Percentiles rank a stretch among this genome's conserved stretches.
These are phyloP conservation scores for Anthonomus grandis DNA, from an alignment of 1,140 invertebrate genomes.

Conservation along the genomic window DNA sequence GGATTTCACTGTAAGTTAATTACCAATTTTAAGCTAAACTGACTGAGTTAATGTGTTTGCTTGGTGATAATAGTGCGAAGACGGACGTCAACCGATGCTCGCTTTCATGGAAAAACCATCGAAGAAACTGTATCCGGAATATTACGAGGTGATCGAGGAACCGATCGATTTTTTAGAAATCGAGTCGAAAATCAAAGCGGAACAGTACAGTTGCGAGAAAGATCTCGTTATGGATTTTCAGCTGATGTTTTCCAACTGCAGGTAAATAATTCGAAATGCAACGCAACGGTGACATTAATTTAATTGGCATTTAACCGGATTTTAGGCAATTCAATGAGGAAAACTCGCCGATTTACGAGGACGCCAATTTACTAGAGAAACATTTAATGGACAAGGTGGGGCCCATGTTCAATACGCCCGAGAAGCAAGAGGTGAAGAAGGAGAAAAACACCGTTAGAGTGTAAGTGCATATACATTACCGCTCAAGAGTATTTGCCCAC, in stretches of 20 bases:
- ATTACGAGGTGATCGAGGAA: conserved; percentile 90
- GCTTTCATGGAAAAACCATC: conserved; percentile 97
- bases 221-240: conserved; percentile 64
- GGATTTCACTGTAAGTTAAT: conserved; percentile 66
- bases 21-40: not conserved
- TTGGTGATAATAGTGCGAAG: conserved; percentile 61
- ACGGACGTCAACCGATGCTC: conserved; percentile 81
- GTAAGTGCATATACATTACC: conserved; percentile 33
- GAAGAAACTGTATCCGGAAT: conserved; percentile 93
- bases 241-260: conserved; percentile 94
- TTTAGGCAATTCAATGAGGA: conserved; percentile 89
- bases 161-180: conserved; percentile 96
- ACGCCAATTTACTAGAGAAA: conserved; percentile 85
- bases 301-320: not conserved
- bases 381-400: conserved; percentile 80
- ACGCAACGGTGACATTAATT: not conserved
- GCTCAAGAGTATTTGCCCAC: too few relatives aligned
- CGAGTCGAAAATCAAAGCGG: conserved; percentile 81
- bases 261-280: conserved; percentile 43
- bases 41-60: conserved; percentile 5
- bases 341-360: conserved; percentile 90
- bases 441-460: conserved; percentile 38
- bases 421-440: conserved; percentile 34
- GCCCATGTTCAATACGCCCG: conserved; percentile 51
- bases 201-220: conserved; percentile 59